Base-by-base conservation (phyloP, 1,140 invertebrate genomes). In the Drosophila erecta region DNA sequence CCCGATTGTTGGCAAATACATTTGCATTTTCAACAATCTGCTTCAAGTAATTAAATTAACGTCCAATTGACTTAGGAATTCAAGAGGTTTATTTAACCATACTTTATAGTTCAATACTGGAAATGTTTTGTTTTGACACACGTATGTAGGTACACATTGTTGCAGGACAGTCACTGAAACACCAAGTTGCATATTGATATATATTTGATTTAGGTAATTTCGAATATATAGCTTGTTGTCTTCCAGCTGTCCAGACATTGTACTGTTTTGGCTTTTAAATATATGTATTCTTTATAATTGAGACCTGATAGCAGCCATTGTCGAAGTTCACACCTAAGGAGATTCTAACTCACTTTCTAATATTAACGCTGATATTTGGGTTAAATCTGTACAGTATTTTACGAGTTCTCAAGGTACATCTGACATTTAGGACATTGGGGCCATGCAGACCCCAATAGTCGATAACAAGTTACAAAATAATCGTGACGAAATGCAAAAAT, bases 391-490 rank as follows among this genome's bases (percentile, higher is more conserved):
- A 20, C 30, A 43, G n/a, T 44, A 47, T 46, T 59, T 67, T 54
- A 67, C 50, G 55, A 43, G 54, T 56, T 69, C 40, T 77, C 79
- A 86, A 86, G 81, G 81, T 86, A 86, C 81, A 87, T 77, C 69
- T 86, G 81, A 86, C 81, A 46, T 78, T 71, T 74, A 38, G 40
- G 74, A 85, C 81, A 24, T 72, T 58, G 27, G 44, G 41, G 65
- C 38, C 22, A 6, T 10, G 11, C 12, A 2, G 70, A 30, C 70
- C 67, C 58, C 83, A 49, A 76, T 43, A 87, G 81, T 79, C 73
- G 30, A 49, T 72, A 87, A 86, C 79, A 86, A 69, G 76, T 87
- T 81, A 20, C 44, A 79, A 86, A 86, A 86, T 58, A 87, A 81
- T 64, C 50, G 41, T 22, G 40, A 43, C 61, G 72, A 78, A 76